Percentiles rank a stretch among this genome's conserved stretches.
These are phyloP conservation scores for Lithophane socia DNA, from an alignment of 2,888 invertebrate genomes.

Conservation along the genomic window DNA sequence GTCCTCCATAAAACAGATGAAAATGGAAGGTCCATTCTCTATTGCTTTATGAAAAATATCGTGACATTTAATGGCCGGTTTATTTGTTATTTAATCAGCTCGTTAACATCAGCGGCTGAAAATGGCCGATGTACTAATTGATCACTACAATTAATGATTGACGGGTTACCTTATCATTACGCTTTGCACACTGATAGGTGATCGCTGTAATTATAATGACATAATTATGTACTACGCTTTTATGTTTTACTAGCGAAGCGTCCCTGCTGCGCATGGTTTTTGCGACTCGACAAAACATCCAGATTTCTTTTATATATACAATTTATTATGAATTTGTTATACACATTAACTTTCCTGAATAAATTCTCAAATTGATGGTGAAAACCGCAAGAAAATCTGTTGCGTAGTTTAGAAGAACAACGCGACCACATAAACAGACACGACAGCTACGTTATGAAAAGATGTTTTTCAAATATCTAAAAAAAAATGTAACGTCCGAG, in stretches of 20 bases:
- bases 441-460: background rate
- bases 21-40: background rate
- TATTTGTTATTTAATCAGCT: conserved; percentile 41
- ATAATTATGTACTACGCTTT: background rate
- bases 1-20: background rate
- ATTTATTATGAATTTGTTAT: no score
- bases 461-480: background rate
- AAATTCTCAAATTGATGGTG: background rate
- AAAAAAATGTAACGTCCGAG: background rate
- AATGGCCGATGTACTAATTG: conserved; percentile 44
- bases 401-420: background rate
- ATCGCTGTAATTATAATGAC: background rate
- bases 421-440: background rate
- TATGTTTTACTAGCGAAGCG: background rate
- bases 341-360: background rate
- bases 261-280: background rate
- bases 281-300: background rate
- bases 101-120: conserved; percentile 46
- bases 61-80: conserved; percentile 8
- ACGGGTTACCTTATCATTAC: background rate
- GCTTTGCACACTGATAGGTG: background rate
- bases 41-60: conserved; percentile 16
- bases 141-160: conserved; percentile 34
- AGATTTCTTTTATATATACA: no score
- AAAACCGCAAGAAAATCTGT: background rate